Conservation (phyloP, 2,797 vertebrate species). For the Rhabdomys pumilio region DNA sequence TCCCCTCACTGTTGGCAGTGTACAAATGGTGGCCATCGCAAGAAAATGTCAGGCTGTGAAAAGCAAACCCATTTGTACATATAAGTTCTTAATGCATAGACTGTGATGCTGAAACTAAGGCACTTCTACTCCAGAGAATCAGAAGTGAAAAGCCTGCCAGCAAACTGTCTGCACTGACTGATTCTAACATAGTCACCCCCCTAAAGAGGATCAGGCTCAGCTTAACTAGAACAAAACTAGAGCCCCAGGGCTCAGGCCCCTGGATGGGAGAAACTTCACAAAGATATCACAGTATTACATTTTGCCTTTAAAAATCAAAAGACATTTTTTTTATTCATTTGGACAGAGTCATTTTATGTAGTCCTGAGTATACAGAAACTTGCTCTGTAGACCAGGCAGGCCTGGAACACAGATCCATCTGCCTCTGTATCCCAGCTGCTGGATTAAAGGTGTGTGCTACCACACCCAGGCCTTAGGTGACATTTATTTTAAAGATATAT, state of each 20-base stretch:
- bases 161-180: too few relatives aligned
- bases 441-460: background rate
- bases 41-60: conserved; percentile 96
- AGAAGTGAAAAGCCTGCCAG: background rate
- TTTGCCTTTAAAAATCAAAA: conserved; percentile 61
- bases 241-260: background rate
- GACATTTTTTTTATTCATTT: background rate
- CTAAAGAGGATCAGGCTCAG: background rate
- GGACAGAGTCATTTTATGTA: background rate
- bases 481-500: conserved; percentile 56
- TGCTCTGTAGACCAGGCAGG: background rate
- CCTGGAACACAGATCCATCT: background rate
- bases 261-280: background rate
- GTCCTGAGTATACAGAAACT: background rate
- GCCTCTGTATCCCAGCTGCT: background rate
- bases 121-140: background rate
- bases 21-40: conserved; percentile 99
- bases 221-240: background rate
- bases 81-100: background rate
- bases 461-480: background rate
- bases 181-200: background rate
- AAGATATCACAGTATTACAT: background rate
- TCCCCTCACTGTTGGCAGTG: conserved; percentile 98
- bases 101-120: background rate
- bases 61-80: background rate